Percentiles rank a stretch among this genome's conserved stretches.
phyloP scores from a whole-genome alignment of 1,140 invertebrate species.

The Drosophila lacteicornis region DNA sequence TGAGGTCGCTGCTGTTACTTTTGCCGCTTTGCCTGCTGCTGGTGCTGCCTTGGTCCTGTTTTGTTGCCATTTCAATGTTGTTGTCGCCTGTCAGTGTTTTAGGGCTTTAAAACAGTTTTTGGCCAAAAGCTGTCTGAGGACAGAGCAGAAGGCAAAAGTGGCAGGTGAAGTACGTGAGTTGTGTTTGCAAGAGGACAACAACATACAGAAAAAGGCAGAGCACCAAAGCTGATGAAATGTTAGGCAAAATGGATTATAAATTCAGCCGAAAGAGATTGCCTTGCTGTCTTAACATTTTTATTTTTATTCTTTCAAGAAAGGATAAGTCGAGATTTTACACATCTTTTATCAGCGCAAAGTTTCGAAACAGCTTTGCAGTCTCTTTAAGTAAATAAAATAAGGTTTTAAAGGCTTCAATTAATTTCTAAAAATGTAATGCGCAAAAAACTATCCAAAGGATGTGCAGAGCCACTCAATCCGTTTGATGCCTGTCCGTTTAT shows the following conservation, averaged over 20 bases:
- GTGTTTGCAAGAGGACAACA: conserved; percentile 37
- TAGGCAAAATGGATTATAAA: conserved; percentile 52
- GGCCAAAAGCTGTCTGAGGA: conserved; percentile 47
- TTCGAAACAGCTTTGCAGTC: no score
- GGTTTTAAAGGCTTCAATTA: no score
- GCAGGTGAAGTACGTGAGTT: conserved; percentile 66
- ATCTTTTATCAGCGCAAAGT: not conserved
- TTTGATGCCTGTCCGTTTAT: no score
- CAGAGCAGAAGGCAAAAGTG: conserved; percentile 43
- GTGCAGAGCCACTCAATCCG: no score
- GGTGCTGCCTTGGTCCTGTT: conserved; percentile 6
- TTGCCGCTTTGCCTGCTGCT: not conserved
- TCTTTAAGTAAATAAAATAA: no score
- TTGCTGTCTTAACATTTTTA: not conserved
- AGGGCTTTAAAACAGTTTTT: conserved; percentile 58
- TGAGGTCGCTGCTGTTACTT: conserved; percentile 36
- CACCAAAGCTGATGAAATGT: conserved; percentile 46
- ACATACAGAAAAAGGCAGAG: not conserved
- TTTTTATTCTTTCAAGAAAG: not conserved
- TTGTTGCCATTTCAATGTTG: conserved; percentile 39
- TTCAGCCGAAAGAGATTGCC: conserved; percentile 46
- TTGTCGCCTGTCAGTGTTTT: conserved; percentile 53
- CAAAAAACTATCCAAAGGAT: no score
- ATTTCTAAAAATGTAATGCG: no score
- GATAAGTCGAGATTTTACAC: not conserved